Evolutionary conservation across 2,888 invertebrate genomes (phyloP), one percentile per base, ranked within the genome.

Genomic region (Ormyrus nitidulus): DNA sequence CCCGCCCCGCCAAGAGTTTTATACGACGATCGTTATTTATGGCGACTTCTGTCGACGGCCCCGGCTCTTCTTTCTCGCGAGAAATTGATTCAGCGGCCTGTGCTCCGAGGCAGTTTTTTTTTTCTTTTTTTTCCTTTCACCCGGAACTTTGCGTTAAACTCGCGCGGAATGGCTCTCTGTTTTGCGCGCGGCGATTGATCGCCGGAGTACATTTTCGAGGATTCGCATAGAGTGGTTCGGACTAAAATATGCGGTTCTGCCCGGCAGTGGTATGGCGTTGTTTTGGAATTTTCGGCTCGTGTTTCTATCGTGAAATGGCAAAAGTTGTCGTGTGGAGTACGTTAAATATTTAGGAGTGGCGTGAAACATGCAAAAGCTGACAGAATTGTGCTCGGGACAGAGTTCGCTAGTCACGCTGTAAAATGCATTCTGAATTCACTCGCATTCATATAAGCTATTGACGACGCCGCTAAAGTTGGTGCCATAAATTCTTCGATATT

Each of bases 11-110:
- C 10, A 34, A 10, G 7, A 9, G 9, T 7, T 7, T 9, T 7
- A 53, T 10, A 53, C 61, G 61, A 46, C 44, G 61, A 61, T 61
- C 61, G 46, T 62, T 62, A 48, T 62, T 62, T 62, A 62, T 62
- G 46, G 46, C n/a, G 46, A 10, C 44, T 46, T 62, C 44, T 48
- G 62, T 62, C 62, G 11, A n/a, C 11, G 46, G 46, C 11, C 61
- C 11, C 61, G 44, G 44, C 44, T 61, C 44, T 61, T 61, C 61
- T 44, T 44, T 34, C 34, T 8, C 59, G 5, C 10, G 44, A 10
- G 44, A 61, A 34, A 44, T 61, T 61, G 13, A 34, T 59, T 34
- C 59, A 19, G 13, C 19, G 19, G 59, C 34, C 19, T 34, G 59
- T 1, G 59, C 34, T 34, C 34, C 4, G 34, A 3, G 3, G 4